Percentiles rank a stretch among this genome's conserved stretches.
Conservation (phyloP, 2,888 invertebrate species). For the Noctua janthina region DNA sequence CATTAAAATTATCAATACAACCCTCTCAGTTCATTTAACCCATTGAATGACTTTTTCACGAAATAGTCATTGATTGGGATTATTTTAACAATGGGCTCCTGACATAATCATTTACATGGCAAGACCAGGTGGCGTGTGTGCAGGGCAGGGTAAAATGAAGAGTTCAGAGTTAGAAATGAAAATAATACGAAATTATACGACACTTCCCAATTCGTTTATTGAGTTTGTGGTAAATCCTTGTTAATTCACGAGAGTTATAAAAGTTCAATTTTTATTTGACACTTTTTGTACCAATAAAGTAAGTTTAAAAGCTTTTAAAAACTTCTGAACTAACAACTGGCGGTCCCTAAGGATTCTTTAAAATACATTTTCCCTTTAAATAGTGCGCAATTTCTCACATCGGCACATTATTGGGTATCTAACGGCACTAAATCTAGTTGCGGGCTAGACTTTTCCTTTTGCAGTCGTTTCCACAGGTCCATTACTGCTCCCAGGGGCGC, state of each 20-base stretch:
- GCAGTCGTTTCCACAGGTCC: conserved; percentile 82
- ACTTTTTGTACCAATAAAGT: conserved; percentile 17
- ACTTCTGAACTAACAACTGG: conserved; percentile 5
- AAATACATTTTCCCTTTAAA: conserved; percentile 60
- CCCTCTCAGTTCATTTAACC: no score
- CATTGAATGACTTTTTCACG: no score
- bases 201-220: background rate
- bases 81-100: no score
- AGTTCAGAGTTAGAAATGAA: background rate
- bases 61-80: no score
- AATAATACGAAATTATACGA: background rate
- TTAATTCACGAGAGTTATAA: background rate
- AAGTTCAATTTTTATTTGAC: background rate
- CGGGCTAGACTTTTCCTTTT: conserved; percentile 83
- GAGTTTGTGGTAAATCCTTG: background rate
- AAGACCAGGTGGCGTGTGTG: background rate
- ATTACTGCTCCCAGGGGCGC: conserved; percentile 83
- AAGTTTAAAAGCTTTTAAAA: conserved; percentile 37
- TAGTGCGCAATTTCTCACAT: conserved; percentile 67
- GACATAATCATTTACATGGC: background rate
- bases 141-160: background rate
- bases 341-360: conserved; percentile 52
- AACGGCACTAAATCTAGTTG: conserved; percentile 83
- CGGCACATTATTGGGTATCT: conserved; percentile 78
- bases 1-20: no score